Conservation (phyloP, 2,797 vertebrate species). For the Chelidonichthys spinosus region DNA sequence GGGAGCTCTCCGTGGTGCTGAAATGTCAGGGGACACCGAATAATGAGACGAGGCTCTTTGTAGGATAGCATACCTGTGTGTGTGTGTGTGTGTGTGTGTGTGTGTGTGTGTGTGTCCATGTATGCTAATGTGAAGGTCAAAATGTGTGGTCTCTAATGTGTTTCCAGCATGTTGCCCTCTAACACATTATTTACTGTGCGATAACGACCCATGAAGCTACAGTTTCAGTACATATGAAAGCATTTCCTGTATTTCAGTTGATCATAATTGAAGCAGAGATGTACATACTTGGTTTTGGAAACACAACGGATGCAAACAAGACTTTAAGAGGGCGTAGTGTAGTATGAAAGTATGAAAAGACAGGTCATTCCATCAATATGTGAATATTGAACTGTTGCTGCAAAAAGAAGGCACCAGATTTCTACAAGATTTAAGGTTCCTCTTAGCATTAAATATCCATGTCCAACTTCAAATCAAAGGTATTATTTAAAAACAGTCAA, state of each 20-base stretch:
- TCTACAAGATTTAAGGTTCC: too few relatives aligned
- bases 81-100: constrained; percentile 1
- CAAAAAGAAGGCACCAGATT: neutral
- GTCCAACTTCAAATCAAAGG: neutral
- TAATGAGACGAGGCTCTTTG: constrained; percentile 77
- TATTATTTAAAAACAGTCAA: neutral
- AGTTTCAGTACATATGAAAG: neutral
- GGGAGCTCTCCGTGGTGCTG: constrained; percentile 67
- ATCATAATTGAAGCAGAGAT: neutral
- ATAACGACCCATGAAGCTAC: neutral
- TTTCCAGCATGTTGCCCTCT: constrained; percentile 5
- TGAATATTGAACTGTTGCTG: neutral
- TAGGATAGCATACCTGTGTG: constrained; percentile 67
- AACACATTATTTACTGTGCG: constrained; percentile 2
- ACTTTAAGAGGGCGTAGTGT: neutral
- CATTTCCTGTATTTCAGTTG: constrained; percentile 5
- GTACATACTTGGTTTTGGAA: neutral
- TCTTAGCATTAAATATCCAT: neutral
- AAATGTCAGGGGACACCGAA: constrained; percentile 78
- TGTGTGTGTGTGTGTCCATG: constrained; percentile 32
- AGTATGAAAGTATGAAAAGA: neutral
- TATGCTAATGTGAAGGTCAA: constrained; percentile 59
- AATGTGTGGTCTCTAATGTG: constrained; percentile 44
- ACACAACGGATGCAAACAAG: neutral
- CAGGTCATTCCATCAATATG: neutral